Base-by-base conservation (phyloP, 2,888 invertebrate species). In the Poecilobothrus nobilitatus region DNA sequence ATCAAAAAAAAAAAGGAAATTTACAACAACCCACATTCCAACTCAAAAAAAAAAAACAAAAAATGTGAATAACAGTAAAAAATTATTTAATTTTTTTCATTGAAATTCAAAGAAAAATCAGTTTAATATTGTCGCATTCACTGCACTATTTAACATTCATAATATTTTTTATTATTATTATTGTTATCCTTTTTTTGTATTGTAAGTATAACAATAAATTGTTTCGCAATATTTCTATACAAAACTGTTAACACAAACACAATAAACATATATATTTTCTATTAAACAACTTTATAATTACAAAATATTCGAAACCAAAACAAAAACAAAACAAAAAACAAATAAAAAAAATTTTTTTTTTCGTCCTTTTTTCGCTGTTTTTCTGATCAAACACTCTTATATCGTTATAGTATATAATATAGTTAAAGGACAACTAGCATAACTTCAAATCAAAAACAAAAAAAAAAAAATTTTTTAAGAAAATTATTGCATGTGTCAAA, bases 131-230 rank as follows among this genome's bases (percentile, higher is more conserved):
- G 53, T 15, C 53, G 53, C 53, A 53, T 53, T 53, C 18, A 53
- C 53, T 53, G 53, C 53, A 53, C 53, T 53, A 53, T 53, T 53
- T 53, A 53, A 53, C 53, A 53, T 53, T 53, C 53, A 53, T 53
- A 53, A 53, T 18, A 53, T 12, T 53, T 53, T 53, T 18, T n/a
- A 1, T 18, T 53, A 4, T 53, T 53, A 53, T 18, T 53, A 15
- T 12, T 53, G 7, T 53, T 53, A 15, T 53, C 41, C 15, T 41
- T 41, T 2, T 12, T 15, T 12, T 15, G n/a, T n/a, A n/a, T n/a
- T n/a, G n/a, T 4, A 41, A 41, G 15, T 1, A 41, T 41, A 41
- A 41, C 9, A 9, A 41, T 41, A 41, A 27, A 27, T 27, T 27
- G 5, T 27, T 27, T 27, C 41, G 15, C 41, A 27, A 41, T 41